phyloP scores from a whole-genome alignment of 2,888 invertebrate genomes.

The Melanostoma mellinum region DNA sequence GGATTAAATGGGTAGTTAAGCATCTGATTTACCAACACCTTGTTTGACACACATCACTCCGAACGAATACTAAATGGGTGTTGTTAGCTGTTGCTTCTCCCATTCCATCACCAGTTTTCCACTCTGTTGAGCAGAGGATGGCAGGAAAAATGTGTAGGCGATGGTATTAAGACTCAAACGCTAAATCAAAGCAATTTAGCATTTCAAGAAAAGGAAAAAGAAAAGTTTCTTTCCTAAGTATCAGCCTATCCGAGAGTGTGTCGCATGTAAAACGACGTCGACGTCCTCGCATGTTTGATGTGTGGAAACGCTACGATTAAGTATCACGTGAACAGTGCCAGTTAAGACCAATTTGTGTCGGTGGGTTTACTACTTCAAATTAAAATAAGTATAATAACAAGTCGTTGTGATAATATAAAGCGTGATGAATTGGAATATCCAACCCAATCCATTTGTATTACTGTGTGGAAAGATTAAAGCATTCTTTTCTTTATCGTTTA shows the following conservation, averaged over 20 bases:
- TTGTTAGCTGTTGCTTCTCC: constrained; percentile 31
- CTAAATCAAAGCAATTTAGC: constrained; percentile 25
- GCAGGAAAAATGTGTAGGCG: constrained; percentile 13
- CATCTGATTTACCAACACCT: constrained; percentile 66
- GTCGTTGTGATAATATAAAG: no score
- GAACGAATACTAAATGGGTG: neutral
- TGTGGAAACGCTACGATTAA: no score
- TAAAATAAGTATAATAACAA: no score
- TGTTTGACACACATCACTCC: constrained; percentile 37
- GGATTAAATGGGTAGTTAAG: constrained; percentile 55
- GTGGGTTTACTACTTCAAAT: no score
- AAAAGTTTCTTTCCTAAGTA: constrained; percentile 9
- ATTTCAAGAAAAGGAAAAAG: constrained; percentile 20
- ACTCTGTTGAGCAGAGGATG: constrained; percentile 1
- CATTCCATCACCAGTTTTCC: neutral
- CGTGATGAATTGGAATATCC: no score
- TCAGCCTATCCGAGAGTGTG: constrained; percentile 14
- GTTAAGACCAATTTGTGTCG: no score
- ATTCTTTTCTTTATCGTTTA: no score
- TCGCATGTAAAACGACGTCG: constrained; percentile 10
- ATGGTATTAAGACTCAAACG: neutral
- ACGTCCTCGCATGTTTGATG: neutral
- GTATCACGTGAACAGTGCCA: no score
- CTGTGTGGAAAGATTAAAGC: no score
- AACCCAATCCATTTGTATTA: no score